Conservation (phyloP, 1,140 invertebrate genomes). For the Drosophila kikkawai region DNA sequence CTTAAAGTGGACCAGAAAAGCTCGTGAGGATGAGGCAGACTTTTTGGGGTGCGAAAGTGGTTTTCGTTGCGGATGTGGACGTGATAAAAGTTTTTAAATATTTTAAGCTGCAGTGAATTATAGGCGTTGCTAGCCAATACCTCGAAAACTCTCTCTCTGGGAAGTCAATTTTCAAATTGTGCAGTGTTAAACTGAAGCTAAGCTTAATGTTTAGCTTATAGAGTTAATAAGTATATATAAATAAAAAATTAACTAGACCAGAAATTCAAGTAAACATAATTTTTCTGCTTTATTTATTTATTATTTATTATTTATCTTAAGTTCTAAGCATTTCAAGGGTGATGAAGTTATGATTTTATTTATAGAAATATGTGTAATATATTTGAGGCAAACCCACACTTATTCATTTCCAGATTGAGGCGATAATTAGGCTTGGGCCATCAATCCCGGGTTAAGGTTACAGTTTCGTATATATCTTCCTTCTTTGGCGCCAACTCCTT, state of each 20-base stretch:
- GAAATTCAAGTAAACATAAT: neutral
- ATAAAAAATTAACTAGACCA: too few relatives aligned
- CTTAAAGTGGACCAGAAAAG: constrained; percentile 63
- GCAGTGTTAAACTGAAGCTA: neutral
- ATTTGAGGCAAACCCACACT: neutral
- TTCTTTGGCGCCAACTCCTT: constrained; percentile 23
- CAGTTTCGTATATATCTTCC: neutral
- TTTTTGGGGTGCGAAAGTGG: constrained; percentile 58
- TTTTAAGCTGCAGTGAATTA: constrained; percentile 76
- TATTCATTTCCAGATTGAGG: neutral
- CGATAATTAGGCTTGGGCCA: constrained; percentile 13
- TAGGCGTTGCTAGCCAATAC: constrained; percentile 40
- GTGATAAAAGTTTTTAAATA: constrained; percentile 75
- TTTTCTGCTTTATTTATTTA: neutral
- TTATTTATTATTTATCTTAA: neutral
- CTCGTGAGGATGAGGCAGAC: constrained; percentile 9
- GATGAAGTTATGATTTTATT: neutral
- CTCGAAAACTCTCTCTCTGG: neutral
- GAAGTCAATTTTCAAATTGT: constrained; percentile 45
- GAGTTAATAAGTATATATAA: neutral
- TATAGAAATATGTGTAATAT: neutral
- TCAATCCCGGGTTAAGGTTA: constrained; percentile 19
- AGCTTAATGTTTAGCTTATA: neutral
- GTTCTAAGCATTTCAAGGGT: neutral
- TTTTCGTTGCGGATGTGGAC: constrained; percentile 37